These are phyloP conservation scores for Microdon myrmicae DNA, from an alignment of 2,888 invertebrate genomes.

Conservation along the genomic window DNA sequence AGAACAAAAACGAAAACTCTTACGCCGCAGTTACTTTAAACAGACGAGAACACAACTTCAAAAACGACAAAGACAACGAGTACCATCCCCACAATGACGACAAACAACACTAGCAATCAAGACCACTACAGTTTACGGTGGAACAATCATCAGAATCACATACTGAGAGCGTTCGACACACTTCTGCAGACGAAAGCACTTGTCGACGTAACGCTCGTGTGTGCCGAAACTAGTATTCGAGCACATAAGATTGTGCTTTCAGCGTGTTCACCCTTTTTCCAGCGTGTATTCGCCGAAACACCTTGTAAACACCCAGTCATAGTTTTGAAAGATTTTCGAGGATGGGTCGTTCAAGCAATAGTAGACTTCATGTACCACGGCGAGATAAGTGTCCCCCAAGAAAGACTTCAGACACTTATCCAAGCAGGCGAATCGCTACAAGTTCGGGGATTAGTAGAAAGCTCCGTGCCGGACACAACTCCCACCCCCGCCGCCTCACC, in stretches of 20 bases:
- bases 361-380: conserved; percentile 95
- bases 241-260: conserved; percentile 93
- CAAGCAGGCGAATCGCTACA: conserved; percentile 89
- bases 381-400: conserved; percentile 88
- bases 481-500: conserved; percentile 66
- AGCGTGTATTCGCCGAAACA: conserved; percentile 87
- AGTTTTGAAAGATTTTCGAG: conserved; percentile 88
- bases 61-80: conserved; percentile 27
- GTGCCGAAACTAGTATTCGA: conserved; percentile 84
- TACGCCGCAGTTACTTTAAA: conserved; percentile 57
- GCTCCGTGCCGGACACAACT: conserved; percentile 68
- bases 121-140: conserved; percentile 92
- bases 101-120: conserved; percentile 66
- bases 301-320: conserved; percentile 95
- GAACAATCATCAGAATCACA: conserved; percentile 93
- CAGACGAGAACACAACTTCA: conserved; percentile 44
- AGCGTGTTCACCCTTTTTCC: conserved; percentile 89
- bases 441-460: conserved; percentile 81
- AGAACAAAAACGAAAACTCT: conserved; percentile 51
- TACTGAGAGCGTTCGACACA: conserved; percentile 88
- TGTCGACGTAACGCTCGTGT: conserved; percentile 90
- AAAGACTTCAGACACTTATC: conserved; percentile 83
- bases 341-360: conserved; percentile 89
- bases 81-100: conserved; percentile 57
- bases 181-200: conserved; percentile 86